These are phyloP conservation scores for Ctenosaura bakeri DNA, from an alignment of 2,797 vertebrate species.

Conservation along the genomic window DNA sequence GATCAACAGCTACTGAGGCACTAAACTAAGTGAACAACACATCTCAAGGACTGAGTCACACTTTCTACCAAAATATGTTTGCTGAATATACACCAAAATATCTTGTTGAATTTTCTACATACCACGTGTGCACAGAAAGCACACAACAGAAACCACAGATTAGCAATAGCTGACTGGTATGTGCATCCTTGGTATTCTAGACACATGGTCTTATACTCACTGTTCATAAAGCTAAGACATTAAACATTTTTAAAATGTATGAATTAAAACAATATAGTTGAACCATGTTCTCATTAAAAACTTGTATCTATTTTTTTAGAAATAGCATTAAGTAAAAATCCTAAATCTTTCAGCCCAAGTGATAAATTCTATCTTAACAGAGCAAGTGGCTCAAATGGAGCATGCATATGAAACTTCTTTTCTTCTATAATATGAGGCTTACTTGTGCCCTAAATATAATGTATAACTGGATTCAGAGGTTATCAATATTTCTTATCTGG, in stretches of 20 bases:
- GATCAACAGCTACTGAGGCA: slow-evolving; percentile 2
- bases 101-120: neutral
- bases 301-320: neutral
- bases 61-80: neutral
- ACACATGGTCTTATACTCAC: neutral
- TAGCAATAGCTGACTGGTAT: neutral
- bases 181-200: neutral
- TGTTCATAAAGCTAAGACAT: neutral
- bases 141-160: neutral
- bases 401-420: neutral
- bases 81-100: neutral
- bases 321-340: neutral
- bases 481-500: neutral
- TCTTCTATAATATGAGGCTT: neutral
- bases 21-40: neutral
- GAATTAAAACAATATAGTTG: neutral
- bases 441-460: slow-evolving; percentile 25
- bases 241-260: neutral
- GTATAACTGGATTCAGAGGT: slow-evolving; percentile 29
- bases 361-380: neutral
- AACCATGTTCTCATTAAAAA: neutral
- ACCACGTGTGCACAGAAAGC: neutral
- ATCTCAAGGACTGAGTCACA: neutral
- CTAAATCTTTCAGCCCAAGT: neutral
- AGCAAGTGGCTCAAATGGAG: neutral